Base-by-base conservation (phyloP, 2,888 invertebrate species). In the Colletes collaris region DNA sequence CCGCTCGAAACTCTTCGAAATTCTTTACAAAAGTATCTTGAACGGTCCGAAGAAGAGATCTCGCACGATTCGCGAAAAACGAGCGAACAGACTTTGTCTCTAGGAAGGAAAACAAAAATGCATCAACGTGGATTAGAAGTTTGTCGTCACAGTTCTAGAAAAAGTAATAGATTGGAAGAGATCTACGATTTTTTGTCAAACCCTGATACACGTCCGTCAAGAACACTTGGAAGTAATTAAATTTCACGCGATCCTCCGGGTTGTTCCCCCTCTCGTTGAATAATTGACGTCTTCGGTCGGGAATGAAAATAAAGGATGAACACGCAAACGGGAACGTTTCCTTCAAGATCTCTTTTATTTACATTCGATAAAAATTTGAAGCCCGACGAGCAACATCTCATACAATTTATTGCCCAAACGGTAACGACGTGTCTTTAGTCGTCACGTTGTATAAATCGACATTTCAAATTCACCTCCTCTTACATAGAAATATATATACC, bases 291-390 rank as follows among this genome's bases (percentile, higher is more conserved):
- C 35, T 35, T 4, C 40, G 4, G 7, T 40, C 40, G 8, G 56
- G 56, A 56, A 55, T 16, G 19, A 65, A 35, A 46, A 44, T 19
- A 19, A 55, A 13, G 55, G 65, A 10, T 40, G 19, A 27, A 27
- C 16, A 16, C 53, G 19, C 19, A 53, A 53, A 19, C n/a, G 11
- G 19, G 37, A 46, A 7, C 10, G 11, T 59, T 53, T 58, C 27
- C 55, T 40, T 50, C 27, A 56, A 53, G 40, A 19, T 67, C 65
- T 55, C 76, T 79, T 89, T 89, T 89, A 89, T 89, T 89, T 70
- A 77, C 80, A 85, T 75, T 60, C 59, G 69, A 77, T 89, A 89
- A 83, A 88, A 89, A 88, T 88, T 76, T 87, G 76, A 80, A 87
- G 66, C 85, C 70, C 56, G 44, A 53, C 74, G 78, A 84, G 82